A percentile compares a stretch with the other conserved stretches of the same genome.
phyloP scores from a whole-genome alignment of 92 coral and sea anemone species.

The Parazoanthus atlanticus region DNA sequence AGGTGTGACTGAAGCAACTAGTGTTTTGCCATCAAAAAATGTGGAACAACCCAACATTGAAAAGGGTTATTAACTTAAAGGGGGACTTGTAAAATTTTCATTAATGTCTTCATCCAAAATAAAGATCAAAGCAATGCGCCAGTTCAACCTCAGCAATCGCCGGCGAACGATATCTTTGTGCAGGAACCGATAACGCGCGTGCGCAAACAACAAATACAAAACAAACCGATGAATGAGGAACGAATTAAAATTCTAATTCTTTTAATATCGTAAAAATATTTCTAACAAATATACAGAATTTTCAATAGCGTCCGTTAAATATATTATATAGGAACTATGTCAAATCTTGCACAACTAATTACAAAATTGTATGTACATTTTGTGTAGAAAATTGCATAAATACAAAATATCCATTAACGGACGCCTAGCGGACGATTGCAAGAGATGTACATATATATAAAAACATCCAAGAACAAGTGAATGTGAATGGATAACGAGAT shows the following conservation, averaged over 20 bases:
- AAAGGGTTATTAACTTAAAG: too few species aligned
- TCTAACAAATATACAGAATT: conserved; percentile 31
- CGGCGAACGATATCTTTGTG: too few species aligned
- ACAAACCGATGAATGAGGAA: not conserved
- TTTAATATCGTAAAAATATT: conserved; percentile 66
- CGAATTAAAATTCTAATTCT: conserved; percentile 14
- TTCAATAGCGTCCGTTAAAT: conserved; percentile 35
- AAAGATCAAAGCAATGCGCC: too few species aligned
- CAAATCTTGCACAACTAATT: conserved; percentile 43
- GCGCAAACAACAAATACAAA: not conserved
- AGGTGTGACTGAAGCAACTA: too few species aligned
- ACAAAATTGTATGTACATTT: conserved; percentile 57
- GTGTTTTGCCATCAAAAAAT: too few species aligned
- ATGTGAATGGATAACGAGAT: not conserved
- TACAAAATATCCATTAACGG: conserved; percentile 25
- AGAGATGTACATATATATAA: not conserved
- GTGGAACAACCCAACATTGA: too few species aligned
- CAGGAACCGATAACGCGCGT: not conserved
- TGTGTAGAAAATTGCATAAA: conserved; percentile 54
- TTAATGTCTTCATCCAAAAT: too few species aligned
- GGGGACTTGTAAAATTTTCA: too few species aligned
- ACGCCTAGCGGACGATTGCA: conserved; percentile 16
- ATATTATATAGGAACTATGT: conserved; percentile 39
- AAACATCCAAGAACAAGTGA: not conserved
- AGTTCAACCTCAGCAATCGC: too few species aligned